Evolutionary conservation across 2,113 vertebrate species (phyloP).

Genomic region (Nymphicus hollandicus): DNA sequence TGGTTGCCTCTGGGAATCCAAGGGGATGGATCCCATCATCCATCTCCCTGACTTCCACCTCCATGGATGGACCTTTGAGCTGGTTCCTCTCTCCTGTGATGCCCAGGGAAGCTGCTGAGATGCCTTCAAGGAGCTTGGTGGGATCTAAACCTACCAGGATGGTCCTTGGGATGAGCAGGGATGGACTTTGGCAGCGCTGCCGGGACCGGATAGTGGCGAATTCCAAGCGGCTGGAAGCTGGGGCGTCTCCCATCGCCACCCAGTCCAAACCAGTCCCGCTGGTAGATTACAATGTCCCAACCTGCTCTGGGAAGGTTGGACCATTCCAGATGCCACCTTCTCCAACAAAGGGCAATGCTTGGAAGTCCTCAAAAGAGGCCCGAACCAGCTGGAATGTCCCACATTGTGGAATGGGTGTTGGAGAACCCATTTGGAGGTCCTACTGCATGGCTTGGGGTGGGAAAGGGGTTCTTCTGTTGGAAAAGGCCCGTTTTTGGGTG

Average conservation of each 20-base stretch:
- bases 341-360: not conserved
- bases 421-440: not conserved
- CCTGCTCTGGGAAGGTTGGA: not conserved
- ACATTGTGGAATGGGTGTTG: rapidly evolving
- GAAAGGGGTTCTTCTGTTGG: not conserved
- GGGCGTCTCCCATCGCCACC: not conserved
- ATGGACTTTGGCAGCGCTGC: not conserved
- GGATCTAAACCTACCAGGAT: not conserved
- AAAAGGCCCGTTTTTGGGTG: rapidly evolving
- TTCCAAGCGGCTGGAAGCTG: not conserved
- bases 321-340: not conserved
- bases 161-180: not conserved
- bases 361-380: not conserved
- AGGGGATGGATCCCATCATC: not conserved
- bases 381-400: not conserved
- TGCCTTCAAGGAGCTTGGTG: not conserved
- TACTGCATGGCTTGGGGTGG: not conserved
- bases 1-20: not conserved
- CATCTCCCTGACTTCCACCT: rapidly evolving
- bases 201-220: not conserved
- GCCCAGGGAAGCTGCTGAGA: not conserved
- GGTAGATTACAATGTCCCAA: not conserved
- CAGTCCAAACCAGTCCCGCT: not conserved
- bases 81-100: not conserved
- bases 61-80: rapidly evolving